These are phyloP conservation scores for Nothobranchius furzeri DNA, from an alignment of 2,113 vertebrate species.

Conservation along the genomic window DNA sequence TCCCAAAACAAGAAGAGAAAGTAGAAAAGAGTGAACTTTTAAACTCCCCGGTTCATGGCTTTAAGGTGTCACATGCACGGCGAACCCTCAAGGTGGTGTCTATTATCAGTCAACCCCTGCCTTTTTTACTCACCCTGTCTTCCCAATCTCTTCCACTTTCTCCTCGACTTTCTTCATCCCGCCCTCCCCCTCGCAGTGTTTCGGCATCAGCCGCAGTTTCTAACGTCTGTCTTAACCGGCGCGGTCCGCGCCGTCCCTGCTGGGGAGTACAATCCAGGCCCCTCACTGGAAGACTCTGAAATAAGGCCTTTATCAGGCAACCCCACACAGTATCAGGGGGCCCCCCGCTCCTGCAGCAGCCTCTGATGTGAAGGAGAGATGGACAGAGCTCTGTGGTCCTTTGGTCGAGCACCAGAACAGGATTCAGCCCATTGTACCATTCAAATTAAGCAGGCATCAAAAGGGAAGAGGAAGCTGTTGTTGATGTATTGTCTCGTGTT, in stretches of 20 bases:
- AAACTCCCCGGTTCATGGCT: slow-evolving; percentile 70
- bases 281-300: slow-evolving; percentile 77
- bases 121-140: slow-evolving; percentile 49
- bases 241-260: slow-evolving; percentile 65
- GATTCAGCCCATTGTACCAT: slow-evolving; percentile 78
- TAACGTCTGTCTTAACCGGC: slow-evolving; percentile 67
- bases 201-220: slow-evolving; percentile 63
- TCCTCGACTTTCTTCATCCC: slow-evolving; percentile 48
- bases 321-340: slow-evolving; percentile 79
- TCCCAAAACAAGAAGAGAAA: slow-evolving; percentile 62
- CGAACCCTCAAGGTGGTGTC: slow-evolving; percentile 57
- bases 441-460: slow-evolving; percentile 81
- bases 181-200: slow-evolving; percentile 44
- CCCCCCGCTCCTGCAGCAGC: slow-evolving; percentile 70
- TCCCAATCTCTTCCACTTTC: slow-evolving; percentile 57
- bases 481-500: slow-evolving; percentile 78
- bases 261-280: slow-evolving; percentile 74
- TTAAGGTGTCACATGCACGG: slow-evolving; percentile 71
- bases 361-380: slow-evolving; percentile 81
- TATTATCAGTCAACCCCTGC: slow-evolving; percentile 67
- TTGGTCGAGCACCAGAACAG: slow-evolving; percentile 79
- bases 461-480: slow-evolving; percentile 77
- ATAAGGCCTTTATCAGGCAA: slow-evolving; percentile 82
- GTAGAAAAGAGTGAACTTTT: slow-evolving; percentile 70
- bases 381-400: slow-evolving; percentile 77